Evolutionary conservation across 2,888 invertebrate species (phyloP).

Genomic region (Rhingia campestris): DNA sequence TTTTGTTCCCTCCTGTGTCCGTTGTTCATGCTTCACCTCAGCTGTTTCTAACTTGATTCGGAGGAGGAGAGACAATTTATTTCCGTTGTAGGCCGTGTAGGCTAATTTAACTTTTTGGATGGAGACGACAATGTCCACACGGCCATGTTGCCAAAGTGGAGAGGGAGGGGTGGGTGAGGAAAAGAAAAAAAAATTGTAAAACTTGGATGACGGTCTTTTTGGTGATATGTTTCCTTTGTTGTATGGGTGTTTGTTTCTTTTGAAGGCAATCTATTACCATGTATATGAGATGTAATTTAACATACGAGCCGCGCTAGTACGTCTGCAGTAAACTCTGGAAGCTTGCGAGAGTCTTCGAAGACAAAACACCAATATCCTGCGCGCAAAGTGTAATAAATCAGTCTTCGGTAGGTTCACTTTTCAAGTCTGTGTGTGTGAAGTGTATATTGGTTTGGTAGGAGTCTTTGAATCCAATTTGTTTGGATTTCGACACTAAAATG

Average conservation of each 20-base stretch:
- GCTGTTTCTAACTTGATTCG: slow-evolving; percentile 1
- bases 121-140: slow-evolving; percentile 50
- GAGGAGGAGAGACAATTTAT: slow-evolving; percentile 41
- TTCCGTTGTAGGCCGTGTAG: slow-evolving; percentile 61
- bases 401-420: slow-evolving; percentile 12
- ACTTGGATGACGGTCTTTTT: slow-evolving; percentile 32
- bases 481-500: slow-evolving; percentile 65
- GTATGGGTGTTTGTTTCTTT: slow-evolving; percentile 26
- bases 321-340: slow-evolving; percentile 34
- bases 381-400: slow-evolving; percentile 61
- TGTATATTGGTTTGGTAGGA: slow-evolving; percentile 6
- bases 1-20: background rate
- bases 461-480: slow-evolving; percentile 68
- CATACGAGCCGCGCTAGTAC: slow-evolving; percentile 16
- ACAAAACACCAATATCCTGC: slow-evolving; percentile 67
- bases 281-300: slow-evolving; percentile 63
- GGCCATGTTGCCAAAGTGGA: slow-evolving; percentile 10
- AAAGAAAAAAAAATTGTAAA: slow-evolving; percentile 13
- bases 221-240: slow-evolving; percentile 51
- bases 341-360: slow-evolving; percentile 44
- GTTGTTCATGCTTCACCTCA: background rate
- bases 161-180: background rate
- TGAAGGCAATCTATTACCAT: slow-evolving; percentile 50
- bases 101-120: slow-evolving; percentile 62
- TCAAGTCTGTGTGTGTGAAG: no score